Base-by-base conservation (phyloP, 2,113 vertebrate genomes). In the Haemorhous mexicanus region DNA sequence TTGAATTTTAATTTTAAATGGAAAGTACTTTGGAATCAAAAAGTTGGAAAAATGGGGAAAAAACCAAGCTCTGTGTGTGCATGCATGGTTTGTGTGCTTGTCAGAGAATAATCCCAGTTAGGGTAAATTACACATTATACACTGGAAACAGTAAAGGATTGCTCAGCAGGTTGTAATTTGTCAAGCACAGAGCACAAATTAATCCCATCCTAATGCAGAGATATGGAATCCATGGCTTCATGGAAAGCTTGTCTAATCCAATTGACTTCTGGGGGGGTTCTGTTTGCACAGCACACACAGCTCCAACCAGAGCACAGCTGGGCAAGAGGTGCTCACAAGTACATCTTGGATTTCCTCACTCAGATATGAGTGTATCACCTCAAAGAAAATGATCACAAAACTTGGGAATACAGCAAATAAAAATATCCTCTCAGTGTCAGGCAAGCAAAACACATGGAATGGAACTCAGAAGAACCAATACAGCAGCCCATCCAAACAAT, bases 51-150 rank as follows among this genome's bases (percentile, higher is more conserved):
- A 53, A 16, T 11, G 56, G 47, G 44, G 30, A 53, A 76, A 33
- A 69, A 69, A 46, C 8, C 53, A 66, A 37, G 32, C 26, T 33
- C 23, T 39, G 11, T 20, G 7, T 35, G 32, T 50, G 50, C 1
- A 0, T 37, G 27, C 30, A 4, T 0, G 3, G 21, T 28, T 75
- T 41, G 5, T 30, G 43, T 18, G 2, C n/a, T 66, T 30, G 3
- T 26, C 32, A 44, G 44, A 50, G 39, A 58, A 30, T 58, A 53
- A 83, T 49, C n/a, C 53, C 58, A 47, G 50, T 11, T 33, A 84
- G 41, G 64, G 73, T 79, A 50, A 76, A 61, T 56, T 26, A 10
- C 64, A 78, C 46, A 62, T 69, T 62, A 39, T 12, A 20, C 20
- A n/a, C 9, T 93, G 70, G 49, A 85, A 79, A 76, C 16, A 50